These are phyloP conservation scores for Morpho helenor DNA, from an alignment of 2,888 invertebrate species.

Conservation along the genomic window DNA sequence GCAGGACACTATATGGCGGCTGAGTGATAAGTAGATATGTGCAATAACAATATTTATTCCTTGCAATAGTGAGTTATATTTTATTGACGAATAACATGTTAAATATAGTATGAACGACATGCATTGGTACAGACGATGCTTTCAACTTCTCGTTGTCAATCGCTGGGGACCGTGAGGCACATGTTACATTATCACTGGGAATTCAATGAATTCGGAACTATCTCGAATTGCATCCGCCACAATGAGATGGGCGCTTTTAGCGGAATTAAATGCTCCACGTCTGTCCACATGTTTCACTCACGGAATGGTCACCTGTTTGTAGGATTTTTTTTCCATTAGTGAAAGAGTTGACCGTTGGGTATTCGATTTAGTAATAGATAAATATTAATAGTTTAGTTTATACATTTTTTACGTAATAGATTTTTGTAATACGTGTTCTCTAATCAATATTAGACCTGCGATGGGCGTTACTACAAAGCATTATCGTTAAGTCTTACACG, in stretches of 20 bases:
- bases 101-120: no score
- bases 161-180: conserved; percentile 9
- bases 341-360: conserved; percentile 12
- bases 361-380: conserved; percentile 3
- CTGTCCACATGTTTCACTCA: conserved; percentile 59
- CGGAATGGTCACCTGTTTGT: conserved; percentile 31
- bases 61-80: no score
- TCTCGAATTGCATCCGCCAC: conserved; percentile 56
- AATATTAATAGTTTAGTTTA: no score
- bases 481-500: no score
- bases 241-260: conserved; percentile 73
- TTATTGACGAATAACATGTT: no score
- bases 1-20: no score
- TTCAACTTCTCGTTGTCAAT: conserved; percentile 1
- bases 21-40: no score
- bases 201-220: conserved; percentile 37
- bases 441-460: no score
- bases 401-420: no score
- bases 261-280: conserved; percentile 54
- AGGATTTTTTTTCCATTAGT: conserved; percentile 21
- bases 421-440: no score
- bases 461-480: no score
- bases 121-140: not conserved
- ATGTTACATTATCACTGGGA: conserved; percentile 26
- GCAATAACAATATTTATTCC: no score